Evolutionary conservation across 2,113 vertebrate genomes (phyloP).

Genomic region (Ploceus nigricollis): DNA sequence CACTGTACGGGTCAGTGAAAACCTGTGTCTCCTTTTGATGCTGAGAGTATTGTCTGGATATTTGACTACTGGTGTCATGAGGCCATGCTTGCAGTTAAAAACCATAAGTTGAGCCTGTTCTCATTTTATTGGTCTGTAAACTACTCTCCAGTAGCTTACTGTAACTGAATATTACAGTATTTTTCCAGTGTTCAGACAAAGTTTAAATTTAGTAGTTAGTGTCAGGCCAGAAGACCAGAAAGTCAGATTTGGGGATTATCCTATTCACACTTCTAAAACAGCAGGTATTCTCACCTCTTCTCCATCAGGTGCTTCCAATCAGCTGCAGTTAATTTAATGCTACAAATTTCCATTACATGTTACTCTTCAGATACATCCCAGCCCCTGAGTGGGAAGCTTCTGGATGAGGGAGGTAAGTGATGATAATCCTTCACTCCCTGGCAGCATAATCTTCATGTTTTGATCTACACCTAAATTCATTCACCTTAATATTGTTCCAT

Average conservation of each 20-base stretch:
- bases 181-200: constrained; percentile 10
- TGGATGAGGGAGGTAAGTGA: constrained; percentile 69
- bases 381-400: constrained; percentile 62
- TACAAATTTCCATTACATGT: constrained; percentile 68
- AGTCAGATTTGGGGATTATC: constrained; percentile 53
- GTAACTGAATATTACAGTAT: neutral
- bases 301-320: constrained; percentile 64
- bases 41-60: neutral
- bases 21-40: constrained; percentile 2
- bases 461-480: constrained; percentile 61
- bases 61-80: neutral
- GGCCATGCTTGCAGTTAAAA: neutral
- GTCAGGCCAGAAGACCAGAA: constrained; percentile 56
- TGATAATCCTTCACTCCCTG: constrained; percentile 61
- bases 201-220: constrained; percentile 54
- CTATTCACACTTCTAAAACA: constrained; percentile 64
- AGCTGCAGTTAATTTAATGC: constrained; percentile 62
- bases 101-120: neutral
- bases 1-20: neutral
- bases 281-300: constrained; percentile 66
- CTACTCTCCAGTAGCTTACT: neutral
- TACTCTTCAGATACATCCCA: constrained; percentile 66
- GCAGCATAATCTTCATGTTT: constrained; percentile 63
- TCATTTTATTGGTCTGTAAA: constrained; percentile 3
- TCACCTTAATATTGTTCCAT: constrained; percentile 67